Conservation (phyloP, 2,113 vertebrate genomes). For the Prochilodus magdalenae region DNA sequence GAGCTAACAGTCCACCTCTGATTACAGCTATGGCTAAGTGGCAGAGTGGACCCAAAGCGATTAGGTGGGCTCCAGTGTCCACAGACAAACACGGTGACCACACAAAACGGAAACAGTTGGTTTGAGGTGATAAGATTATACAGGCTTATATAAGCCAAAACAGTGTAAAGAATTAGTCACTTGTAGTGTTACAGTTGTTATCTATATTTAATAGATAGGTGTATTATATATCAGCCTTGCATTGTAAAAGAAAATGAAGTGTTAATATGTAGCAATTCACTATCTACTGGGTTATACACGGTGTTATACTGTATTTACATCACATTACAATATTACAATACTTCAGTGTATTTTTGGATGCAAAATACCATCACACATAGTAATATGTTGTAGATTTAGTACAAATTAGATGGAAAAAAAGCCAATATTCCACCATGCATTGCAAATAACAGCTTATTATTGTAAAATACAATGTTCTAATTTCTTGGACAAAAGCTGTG, state of each 20-base stretch:
- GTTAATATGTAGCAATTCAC: no score
- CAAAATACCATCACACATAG: no score
- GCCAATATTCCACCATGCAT: no score
- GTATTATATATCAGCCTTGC: neutral
- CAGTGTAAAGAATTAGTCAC: slow-evolving; percentile 21
- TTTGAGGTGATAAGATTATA: slow-evolving; percentile 53
- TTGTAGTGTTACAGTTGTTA: slow-evolving; percentile 22
- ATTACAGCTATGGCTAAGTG: slow-evolving; percentile 52
- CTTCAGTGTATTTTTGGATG: no score
- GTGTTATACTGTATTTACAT: neutral
- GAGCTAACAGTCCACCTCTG: slow-evolving; percentile 46
- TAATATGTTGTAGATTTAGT: no score
- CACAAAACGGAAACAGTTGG: slow-evolving; percentile 53
- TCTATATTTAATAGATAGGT: slow-evolving; percentile 24
- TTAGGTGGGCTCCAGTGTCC: slow-evolving; percentile 53
- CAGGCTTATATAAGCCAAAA: slow-evolving; percentile 38
- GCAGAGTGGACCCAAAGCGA: slow-evolving; percentile 49
- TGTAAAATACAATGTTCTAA: no score
- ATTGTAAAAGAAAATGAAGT: no score
- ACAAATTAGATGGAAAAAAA: no score
- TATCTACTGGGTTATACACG: no score
- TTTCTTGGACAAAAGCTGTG: no score
- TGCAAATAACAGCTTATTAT: no score
- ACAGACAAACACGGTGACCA: slow-evolving; percentile 35
- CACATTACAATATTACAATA: no score